phyloP scores from a whole-genome alignment of 1,140 invertebrate species.

The Thalassaphorura encarpata region DNA sequence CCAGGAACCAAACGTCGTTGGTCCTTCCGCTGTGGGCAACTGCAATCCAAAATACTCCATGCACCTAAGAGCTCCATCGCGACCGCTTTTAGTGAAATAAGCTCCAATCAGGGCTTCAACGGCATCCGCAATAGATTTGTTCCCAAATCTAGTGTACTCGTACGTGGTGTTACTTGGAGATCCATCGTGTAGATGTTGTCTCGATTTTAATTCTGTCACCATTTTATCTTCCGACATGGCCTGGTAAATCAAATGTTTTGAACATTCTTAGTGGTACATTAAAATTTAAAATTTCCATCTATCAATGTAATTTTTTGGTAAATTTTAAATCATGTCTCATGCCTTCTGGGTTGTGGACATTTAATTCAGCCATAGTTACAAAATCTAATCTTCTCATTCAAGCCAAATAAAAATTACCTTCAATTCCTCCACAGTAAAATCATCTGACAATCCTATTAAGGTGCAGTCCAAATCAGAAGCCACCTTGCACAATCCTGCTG shows the following conservation, averaged over 20 bases:
- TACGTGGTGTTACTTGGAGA: too few species aligned
- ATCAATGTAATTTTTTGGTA: too few species aligned
- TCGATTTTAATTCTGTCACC: too few species aligned
- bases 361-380: too few species aligned
- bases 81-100: constrained; percentile 15
- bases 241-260: too few species aligned
- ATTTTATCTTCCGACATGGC: too few species aligned
- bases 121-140: constrained; percentile 26
- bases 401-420: background rate
- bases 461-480: background rate
- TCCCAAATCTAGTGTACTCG: constrained; percentile 10
- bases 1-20: background rate
- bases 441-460: background rate
- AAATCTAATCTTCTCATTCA: background rate
- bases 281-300: too few species aligned
- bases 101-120: constrained; percentile 30
- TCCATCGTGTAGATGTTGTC: too few species aligned
- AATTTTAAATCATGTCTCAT: too few species aligned
- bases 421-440: background rate
- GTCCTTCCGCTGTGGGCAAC: background rate
- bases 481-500: background rate
- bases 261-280: too few species aligned
- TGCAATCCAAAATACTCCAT: constrained; percentile 22
- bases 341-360: too few species aligned
- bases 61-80: constrained; percentile 4